Evolutionary conservation across 2,888 invertebrate species (phyloP).

Genomic region (Temnothorax unifasciatus): DNA sequence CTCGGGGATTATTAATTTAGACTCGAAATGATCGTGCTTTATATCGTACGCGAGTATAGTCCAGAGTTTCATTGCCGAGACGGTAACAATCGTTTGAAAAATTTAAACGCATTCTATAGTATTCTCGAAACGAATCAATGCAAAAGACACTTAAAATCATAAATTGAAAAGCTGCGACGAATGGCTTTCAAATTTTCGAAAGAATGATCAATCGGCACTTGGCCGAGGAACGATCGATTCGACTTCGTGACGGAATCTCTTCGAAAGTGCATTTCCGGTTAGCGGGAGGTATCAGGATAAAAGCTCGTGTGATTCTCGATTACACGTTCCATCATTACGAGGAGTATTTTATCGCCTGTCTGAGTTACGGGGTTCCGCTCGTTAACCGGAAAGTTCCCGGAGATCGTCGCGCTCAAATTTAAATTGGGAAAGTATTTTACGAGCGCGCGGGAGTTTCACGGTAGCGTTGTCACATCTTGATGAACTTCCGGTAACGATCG

Average conservation of each 20-base stretch:
- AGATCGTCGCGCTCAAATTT: slow-evolving; percentile 84
- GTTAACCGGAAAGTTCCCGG: slow-evolving; percentile 84
- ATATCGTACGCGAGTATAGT: slow-evolving; percentile 9
- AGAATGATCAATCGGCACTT: neutral
- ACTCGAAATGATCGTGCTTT: slow-evolving; percentile 10
- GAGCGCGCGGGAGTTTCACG: slow-evolving; percentile 84
- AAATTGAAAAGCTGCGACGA: neutral
- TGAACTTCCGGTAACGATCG: slow-evolving; percentile 86
- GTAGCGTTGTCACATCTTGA: slow-evolving; percentile 86
- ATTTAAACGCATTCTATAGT: neutral
- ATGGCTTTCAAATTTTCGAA: neutral
- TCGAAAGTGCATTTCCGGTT: slow-evolving; percentile 57
- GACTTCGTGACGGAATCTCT: slow-evolving; percentile 19
- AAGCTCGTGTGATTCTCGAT: slow-evolving; percentile 75
- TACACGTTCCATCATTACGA: slow-evolving; percentile 78
- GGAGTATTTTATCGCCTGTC: slow-evolving; percentile 82
- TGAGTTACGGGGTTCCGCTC: slow-evolving; percentile 85
- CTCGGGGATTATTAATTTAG: slow-evolving; percentile 44
- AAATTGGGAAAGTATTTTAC: slow-evolving; percentile 87
- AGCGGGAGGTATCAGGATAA: slow-evolving; percentile 65
- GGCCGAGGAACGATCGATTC: neutral
- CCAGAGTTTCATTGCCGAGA: neutral
- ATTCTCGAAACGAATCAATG: neutral
- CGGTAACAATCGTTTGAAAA: neutral
- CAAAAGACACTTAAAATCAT: neutral